phyloP scores from a whole-genome alignment of 2,113 vertebrate species.

The Glaucomys volans region DNA sequence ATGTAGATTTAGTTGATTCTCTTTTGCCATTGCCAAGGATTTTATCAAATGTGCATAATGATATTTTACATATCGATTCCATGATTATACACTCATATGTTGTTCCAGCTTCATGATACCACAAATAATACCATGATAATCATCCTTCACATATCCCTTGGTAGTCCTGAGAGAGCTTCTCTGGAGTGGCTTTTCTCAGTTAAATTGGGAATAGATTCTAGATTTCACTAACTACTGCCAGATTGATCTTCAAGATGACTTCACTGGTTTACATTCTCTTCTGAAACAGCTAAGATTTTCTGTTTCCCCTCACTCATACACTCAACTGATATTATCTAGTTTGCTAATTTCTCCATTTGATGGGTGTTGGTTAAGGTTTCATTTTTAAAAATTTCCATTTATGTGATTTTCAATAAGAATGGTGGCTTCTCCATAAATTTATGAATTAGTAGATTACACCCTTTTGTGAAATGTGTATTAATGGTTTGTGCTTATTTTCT shows the following conservation, averaged over 20 bases:
- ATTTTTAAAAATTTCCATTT: conserved; percentile 6
- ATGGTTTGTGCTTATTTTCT: not conserved
- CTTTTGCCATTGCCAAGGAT: not conserved
- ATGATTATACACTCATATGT: not conserved
- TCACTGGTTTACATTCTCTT: not conserved
- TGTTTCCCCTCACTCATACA: not conserved
- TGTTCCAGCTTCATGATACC: not conserved
- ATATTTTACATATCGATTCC: not conserved
- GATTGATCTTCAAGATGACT: not conserved
- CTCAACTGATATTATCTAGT: not conserved
- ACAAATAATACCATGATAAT: not conserved
- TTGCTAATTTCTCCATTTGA: not conserved
- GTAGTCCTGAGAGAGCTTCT: not conserved
- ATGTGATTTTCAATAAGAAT: not conserved
- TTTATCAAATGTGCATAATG: not conserved
- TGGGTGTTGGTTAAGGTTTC: not conserved
- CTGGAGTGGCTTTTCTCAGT: not conserved
- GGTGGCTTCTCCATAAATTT: not conserved
- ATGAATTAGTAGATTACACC: not conserved
- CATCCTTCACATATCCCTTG: not conserved
- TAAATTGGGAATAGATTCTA: not conserved
- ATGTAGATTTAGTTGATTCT: not conserved
- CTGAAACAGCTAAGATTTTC: not conserved
- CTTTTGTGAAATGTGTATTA: not conserved
- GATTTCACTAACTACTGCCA: not conserved